These are phyloP conservation scores for Hyphantria cunea DNA, from an alignment of 1,140 invertebrate species.

Conservation along the genomic window DNA sequence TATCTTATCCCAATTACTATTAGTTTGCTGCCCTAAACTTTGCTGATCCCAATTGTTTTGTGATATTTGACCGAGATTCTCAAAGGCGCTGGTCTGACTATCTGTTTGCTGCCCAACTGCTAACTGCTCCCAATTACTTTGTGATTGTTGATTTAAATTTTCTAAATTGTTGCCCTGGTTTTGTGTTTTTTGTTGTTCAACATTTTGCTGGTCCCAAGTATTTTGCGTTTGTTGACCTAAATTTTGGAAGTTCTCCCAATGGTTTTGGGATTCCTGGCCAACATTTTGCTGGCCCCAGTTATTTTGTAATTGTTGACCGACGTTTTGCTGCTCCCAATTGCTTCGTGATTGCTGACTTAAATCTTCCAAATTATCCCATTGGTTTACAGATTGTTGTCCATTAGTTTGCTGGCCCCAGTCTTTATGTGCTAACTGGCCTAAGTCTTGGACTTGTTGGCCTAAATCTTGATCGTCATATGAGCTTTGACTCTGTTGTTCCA, in stretches of 20 bases:
- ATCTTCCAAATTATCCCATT: constrained; percentile 48
- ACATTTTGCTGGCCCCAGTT: neutral
- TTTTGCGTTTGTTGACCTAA: constrained; percentile 49
- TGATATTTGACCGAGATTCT: no score
- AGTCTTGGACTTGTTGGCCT: constrained; percentile 41
- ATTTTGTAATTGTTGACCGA: constrained; percentile 21
- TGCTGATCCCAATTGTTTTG: no score
- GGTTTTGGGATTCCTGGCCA: neutral
- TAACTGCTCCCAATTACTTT: constrained; percentile 7
- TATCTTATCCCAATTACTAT: constrained; percentile 34
- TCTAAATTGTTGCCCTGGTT: constrained; percentile 42
- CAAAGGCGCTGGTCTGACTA: no score
- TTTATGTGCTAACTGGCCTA: constrained; percentile 50
- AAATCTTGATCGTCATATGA: constrained; percentile 32
- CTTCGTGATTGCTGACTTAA: constrained; percentile 43
- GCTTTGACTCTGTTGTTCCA: constrained; percentile 15
- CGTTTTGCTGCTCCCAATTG: neutral
- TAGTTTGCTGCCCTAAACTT: constrained; percentile 25
- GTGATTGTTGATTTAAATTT: constrained; percentile 50
- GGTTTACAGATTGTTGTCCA: constrained; percentile 31
- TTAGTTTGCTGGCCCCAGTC: constrained; percentile 43
- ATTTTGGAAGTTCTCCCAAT: constrained; percentile 29
- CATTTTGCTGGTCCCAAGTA: constrained; percentile 36
- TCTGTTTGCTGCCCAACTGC: neutral
- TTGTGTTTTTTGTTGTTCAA: constrained; percentile 37